These are phyloP conservation scores for Acronicta psi DNA, from an alignment of 2,888 invertebrate species.

Conservation along the genomic window DNA sequence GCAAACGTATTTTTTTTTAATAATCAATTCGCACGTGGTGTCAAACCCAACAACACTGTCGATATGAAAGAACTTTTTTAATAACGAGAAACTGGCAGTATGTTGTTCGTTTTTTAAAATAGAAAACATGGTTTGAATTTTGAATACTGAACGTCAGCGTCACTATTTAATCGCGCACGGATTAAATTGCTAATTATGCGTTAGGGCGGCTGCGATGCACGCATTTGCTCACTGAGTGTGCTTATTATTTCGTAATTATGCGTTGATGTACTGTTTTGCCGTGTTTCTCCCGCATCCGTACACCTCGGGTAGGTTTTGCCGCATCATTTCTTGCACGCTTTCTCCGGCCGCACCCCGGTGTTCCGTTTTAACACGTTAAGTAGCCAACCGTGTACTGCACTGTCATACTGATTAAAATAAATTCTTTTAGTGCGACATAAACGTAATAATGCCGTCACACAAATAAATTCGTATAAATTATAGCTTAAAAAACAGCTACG, in stretches of 20 bases:
- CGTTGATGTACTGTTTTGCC: slow-evolving; percentile 59
- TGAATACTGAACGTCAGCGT: slow-evolving; percentile 2
- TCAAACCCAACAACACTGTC: slow-evolving; percentile 28
- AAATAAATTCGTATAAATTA: slow-evolving; percentile 2
- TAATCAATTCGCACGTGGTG: slow-evolving; percentile 25
- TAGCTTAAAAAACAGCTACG: neutral
- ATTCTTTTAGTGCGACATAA: slow-evolving; percentile 1
- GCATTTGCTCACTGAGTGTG: slow-evolving; percentile 55
- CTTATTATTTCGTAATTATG: slow-evolving; percentile 71
- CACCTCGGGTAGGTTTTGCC: slow-evolving; percentile 57
- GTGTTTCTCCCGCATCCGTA: slow-evolving; percentile 49
- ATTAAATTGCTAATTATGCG: slow-evolving; percentile 25
- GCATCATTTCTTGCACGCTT: slow-evolving; percentile 72
- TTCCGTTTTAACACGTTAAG: slow-evolving; percentile 54
- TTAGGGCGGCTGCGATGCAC: slow-evolving; percentile 52
- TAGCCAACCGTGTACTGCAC: slow-evolving; percentile 28
- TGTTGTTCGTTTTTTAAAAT: slow-evolving; percentile 10
- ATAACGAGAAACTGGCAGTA: slow-evolving; percentile 29
- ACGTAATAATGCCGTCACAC: slow-evolving; percentile 8
- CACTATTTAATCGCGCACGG: slow-evolving; percentile 11
- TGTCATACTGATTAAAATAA: slow-evolving; percentile 24
- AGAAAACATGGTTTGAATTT: neutral
- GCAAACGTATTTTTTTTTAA: slow-evolving; percentile 13
- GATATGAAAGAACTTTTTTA: slow-evolving; percentile 39
- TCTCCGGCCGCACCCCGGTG: slow-evolving; percentile 61